phyloP scores from a whole-genome alignment of 2,797 vertebrate genomes.

The Pipistrellus kuhlii region DNA sequence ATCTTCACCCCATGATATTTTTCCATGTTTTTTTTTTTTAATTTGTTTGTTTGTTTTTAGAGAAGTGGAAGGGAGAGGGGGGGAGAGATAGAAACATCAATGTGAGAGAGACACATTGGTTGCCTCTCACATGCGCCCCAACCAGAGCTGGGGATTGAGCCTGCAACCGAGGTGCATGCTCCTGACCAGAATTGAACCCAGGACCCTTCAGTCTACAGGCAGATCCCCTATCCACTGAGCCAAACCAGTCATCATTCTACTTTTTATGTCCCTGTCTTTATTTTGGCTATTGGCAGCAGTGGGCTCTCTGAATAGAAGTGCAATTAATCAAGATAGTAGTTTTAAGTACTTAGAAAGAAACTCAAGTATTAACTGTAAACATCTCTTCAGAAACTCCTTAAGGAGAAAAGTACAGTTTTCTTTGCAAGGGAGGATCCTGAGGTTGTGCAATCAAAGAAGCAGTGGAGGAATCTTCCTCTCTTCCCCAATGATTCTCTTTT shows the following conservation, averaged over 20 bases:
- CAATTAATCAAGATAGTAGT: constrained; percentile 2
- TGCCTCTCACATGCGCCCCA: too few relatives aligned
- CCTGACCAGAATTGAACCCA: too few relatives aligned
- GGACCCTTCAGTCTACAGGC: too few relatives aligned
- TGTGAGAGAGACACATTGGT: too few relatives aligned
- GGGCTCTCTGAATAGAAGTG: constrained; percentile 25
- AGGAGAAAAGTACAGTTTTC: not conserved
- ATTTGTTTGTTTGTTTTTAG: too few relatives aligned
- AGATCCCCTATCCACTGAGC: too few relatives aligned
- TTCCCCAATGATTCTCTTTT: not conserved
- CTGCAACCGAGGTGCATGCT: too few relatives aligned
- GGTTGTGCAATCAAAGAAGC: not conserved
- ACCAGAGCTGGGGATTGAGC: too few relatives aligned
- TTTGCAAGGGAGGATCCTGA: not conserved
- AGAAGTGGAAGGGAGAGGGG: too few relatives aligned
- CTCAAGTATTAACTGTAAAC: constrained; percentile 1
- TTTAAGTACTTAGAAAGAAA: constrained; percentile 22
- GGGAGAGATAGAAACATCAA: too few relatives aligned
- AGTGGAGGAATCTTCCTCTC: not conserved
- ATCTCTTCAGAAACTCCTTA: constrained; percentile 33
- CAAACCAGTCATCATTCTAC: not conserved
- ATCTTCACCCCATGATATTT: too few relatives aligned
- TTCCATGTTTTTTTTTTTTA: too few relatives aligned
- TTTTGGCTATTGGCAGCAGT: not conserved
- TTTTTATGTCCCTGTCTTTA: not conserved